Evolutionary conservation across 2,113 vertebrate genomes (phyloP).

Genomic region (Xenopus borealis): DNA sequence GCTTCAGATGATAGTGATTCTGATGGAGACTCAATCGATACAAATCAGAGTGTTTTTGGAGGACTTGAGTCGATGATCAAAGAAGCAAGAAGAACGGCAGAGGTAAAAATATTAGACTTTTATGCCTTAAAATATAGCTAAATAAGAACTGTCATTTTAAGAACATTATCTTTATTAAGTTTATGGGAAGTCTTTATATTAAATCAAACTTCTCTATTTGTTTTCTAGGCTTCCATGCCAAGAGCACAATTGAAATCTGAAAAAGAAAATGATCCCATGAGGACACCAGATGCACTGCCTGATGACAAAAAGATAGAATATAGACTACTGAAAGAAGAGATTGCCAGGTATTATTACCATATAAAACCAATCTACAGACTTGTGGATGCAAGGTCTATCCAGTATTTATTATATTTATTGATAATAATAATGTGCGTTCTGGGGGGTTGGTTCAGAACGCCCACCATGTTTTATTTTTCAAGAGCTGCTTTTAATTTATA

Average conservation of each 20-base stretch:
- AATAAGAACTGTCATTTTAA: no score
- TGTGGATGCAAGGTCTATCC: no score
- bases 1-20: constrained; percentile 94
- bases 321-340: constrained; percentile 82
- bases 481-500: no score
- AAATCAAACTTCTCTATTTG: background rate
- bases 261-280: constrained; percentile 92
- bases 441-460: no score
- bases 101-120: constrained; percentile 63
- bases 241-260: constrained; percentile 80
- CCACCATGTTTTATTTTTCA: no score
- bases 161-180: no score
- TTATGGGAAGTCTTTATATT: no score
- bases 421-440: no score
- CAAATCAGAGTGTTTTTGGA: constrained; percentile 76
- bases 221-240: constrained; percentile 83
- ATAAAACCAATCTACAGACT: no score
- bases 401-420: no score
- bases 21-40: constrained; percentile 75
- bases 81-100: constrained; percentile 90
- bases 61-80: constrained; percentile 98
- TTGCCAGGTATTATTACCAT: constrained; percentile 73
- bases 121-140: no score
- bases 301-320: constrained; percentile 85
- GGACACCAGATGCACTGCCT: constrained; percentile 78